A percentile compares a stretch with the other conserved stretches of the same genome.
phyloP scores from a whole-genome alignment of 1,140 invertebrate genomes.

The Apis florea region DNA sequence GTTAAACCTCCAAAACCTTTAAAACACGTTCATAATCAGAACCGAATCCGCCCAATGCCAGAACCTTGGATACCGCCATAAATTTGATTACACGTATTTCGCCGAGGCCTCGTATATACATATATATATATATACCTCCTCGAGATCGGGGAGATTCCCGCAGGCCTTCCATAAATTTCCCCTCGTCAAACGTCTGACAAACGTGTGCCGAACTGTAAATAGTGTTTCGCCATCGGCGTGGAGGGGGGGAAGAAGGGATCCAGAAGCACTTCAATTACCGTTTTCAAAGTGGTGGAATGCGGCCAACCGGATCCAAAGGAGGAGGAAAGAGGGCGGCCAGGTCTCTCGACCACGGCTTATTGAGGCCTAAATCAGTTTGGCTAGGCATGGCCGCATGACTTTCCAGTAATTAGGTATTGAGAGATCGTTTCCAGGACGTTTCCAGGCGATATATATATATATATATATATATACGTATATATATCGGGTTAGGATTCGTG shows the following conservation, averaged over 20 bases:
- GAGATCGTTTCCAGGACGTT: constrained; percentile 54
- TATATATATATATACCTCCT: too few species aligned
- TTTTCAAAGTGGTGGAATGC: constrained; percentile 37
- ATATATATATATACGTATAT: constrained; percentile 2
- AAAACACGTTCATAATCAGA: too few species aligned
- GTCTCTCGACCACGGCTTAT: constrained; percentile 34
- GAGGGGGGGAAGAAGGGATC: not conserved
- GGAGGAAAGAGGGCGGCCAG: constrained; percentile 7
- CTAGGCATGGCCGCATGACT: constrained; percentile 41
- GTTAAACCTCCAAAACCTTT: too few species aligned
- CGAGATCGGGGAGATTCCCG: too few species aligned
- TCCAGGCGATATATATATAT: too few species aligned
- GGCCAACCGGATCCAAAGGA: constrained; percentile 29
- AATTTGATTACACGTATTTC: not conserved
- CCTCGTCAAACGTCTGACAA: not conserved
- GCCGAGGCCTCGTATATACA: too few species aligned
- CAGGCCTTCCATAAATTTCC: not conserved
- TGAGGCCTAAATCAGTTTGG: constrained; percentile 60
- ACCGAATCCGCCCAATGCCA: too few species aligned
- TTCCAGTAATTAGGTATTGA: constrained; percentile 62
- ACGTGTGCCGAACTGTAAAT: constrained; percentile 31
- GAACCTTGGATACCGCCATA: not conserved
- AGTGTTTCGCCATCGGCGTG: constrained; percentile 21
- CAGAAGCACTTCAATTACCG: constrained; percentile 47
- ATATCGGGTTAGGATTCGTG: constrained; percentile 52